Conservation (phyloP, 1,140 invertebrate species). For the Rhagoletis zephyria region DNA sequence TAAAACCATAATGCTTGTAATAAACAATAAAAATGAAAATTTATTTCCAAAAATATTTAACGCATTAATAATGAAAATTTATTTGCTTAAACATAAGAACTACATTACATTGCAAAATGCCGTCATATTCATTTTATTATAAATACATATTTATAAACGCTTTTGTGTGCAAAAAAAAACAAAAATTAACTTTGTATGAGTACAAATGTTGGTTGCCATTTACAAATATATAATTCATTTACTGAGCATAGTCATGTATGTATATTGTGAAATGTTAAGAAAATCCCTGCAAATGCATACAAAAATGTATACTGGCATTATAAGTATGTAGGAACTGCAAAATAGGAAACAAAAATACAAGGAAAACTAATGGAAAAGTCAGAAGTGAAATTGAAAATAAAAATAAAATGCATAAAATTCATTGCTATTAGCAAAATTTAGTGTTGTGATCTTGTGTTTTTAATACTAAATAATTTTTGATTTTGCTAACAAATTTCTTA, state of each 20-base stretch:
- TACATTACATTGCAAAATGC: not conserved
- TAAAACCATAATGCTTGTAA: not conserved
- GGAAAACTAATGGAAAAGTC: constrained; percentile 7
- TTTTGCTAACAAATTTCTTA: too few species aligned
- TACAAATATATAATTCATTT: constrained; percentile 13
- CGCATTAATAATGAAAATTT: not conserved
- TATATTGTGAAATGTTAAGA: not conserved
- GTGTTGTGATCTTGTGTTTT: too few species aligned
- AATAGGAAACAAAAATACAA: not conserved
- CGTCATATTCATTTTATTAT: too few species aligned
- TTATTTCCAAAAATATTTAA: not conserved
- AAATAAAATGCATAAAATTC: constrained; percentile 46
- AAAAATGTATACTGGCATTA: constrained; percentile 33
- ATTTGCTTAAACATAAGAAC: constrained; percentile 3
- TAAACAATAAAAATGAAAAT: constrained; percentile 18
- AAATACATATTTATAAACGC: not conserved
- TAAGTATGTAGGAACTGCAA: not conserved
- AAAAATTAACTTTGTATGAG: not conserved
- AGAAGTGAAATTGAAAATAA: constrained; percentile 38
- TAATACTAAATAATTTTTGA: too few species aligned
- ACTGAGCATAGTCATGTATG: not conserved
- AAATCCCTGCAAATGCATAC: not conserved
- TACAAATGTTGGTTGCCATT: not conserved
- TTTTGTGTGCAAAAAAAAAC: not conserved
- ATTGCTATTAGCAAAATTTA: constrained; percentile 37